These are phyloP conservation scores for Rhaphigaster nebulosa DNA, from an alignment of 2,888 invertebrate genomes.

Conservation along the genomic window DNA sequence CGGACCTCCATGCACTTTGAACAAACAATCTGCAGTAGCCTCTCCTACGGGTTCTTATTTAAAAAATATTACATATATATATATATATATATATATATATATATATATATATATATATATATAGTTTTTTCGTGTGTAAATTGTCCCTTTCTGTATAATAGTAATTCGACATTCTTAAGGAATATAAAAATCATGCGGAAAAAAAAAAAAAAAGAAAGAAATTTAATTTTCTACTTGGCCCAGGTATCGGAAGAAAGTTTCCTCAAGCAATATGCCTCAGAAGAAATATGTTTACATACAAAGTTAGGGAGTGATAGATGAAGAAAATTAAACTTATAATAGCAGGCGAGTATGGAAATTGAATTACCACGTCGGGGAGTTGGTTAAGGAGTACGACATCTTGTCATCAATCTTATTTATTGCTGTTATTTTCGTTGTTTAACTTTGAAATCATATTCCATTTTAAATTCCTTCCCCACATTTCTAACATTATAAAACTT, in stretches of 20 bases:
- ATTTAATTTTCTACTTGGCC: background rate
- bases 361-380: background rate
- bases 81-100: too few species aligned
- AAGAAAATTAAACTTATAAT: slow-evolving; percentile 28
- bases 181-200: too few species aligned
- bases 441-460: slow-evolving; percentile 9
- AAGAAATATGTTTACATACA: background rate
- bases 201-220: background rate
- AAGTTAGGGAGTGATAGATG: slow-evolving; percentile 11
- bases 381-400: background rate
- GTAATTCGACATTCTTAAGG: too few species aligned
- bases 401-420: slow-evolving; percentile 1
- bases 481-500: background rate
- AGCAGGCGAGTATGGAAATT: background rate
- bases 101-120: too few species aligned
- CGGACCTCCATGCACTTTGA: too few species aligned
- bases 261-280: background rate
- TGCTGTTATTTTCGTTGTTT: background rate
- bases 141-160: too few species aligned
- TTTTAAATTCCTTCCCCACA: background rate
- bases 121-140: too few species aligned
- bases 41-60: too few species aligned
- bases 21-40: too few species aligned
- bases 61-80: too few species aligned
- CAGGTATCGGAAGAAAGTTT: background rate